Evolutionary conservation across 2,797 vertebrate genomes (phyloP).

Genomic region (Holocentrus rufus): DNA sequence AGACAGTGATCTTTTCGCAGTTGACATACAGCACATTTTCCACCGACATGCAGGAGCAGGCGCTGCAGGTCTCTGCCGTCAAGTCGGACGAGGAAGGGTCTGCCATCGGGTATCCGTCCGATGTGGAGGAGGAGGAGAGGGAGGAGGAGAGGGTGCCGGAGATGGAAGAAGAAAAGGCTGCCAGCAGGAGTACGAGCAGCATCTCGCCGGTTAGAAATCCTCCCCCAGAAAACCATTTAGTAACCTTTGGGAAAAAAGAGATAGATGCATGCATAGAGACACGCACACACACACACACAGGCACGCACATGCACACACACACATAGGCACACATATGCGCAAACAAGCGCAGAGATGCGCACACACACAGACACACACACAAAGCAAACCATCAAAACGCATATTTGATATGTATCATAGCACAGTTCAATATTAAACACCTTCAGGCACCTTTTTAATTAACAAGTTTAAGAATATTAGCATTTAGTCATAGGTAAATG

Average conservation of each 20-base stretch:
- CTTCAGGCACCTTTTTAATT: background rate
- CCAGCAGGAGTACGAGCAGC: conserved; percentile 96
- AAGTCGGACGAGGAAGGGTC: conserved; percentile 80
- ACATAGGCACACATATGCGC: conserved; percentile 18
- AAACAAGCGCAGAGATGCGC: background rate
- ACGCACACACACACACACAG: conserved; percentile 47
- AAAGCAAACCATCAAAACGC: conserved; percentile 67
- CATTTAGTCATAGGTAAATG: too few species aligned
- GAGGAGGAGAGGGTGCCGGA: conserved; percentile 75
- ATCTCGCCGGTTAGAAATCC: conserved; percentile 94
- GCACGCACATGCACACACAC: conserved; percentile 14
- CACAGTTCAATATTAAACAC: background rate
- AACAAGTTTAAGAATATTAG: too few species aligned
- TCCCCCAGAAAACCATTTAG: conserved; percentile 88
- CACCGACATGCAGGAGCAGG: conserved; percentile 96
- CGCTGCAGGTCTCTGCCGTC: conserved; percentile 95
- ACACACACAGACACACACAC: conserved; percentile 33
- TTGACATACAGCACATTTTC: conserved; percentile 99
- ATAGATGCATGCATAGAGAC: conserved; percentile 18
- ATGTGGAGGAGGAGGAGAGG: conserved; percentile 72
- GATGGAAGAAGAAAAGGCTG: conserved; percentile 86
- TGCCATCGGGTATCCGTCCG: conserved; percentile 69
- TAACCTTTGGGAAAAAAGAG: conserved; percentile 76
- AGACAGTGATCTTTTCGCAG: conserved; percentile 97
- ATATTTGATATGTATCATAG: conserved; percentile 32